Evolutionary conservation across 2,797 vertebrate genomes (phyloP).

Genomic region (Oreochromis grahami): DNA sequence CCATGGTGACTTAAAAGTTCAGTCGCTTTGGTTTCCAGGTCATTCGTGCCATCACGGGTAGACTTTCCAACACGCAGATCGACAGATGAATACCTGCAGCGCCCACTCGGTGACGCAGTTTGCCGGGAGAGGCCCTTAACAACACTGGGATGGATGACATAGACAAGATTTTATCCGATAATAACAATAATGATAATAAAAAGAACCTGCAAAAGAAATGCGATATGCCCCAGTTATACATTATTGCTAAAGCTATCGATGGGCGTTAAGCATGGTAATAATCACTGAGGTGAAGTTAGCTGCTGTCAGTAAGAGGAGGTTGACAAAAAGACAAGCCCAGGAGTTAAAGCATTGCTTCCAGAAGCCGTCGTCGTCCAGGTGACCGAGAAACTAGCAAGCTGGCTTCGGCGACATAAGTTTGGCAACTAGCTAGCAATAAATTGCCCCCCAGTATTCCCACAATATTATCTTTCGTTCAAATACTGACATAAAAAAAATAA

Average conservation of each 20-base stretch:
- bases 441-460: background rate
- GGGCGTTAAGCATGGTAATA: background rate
- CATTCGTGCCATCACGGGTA: slow-evolving; percentile 73
- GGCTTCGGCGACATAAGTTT: slow-evolving; percentile 3
- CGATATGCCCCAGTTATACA: background rate
- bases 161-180: slow-evolving; percentile 45
- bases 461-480: background rate
- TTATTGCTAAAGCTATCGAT: background rate
- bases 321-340: background rate
- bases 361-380: slow-evolving; percentile 1
- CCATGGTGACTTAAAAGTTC: slow-evolving; percentile 67
- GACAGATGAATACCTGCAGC: slow-evolving; percentile 72
- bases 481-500: background rate
- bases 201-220: slow-evolving; percentile 25
- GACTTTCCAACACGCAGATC: slow-evolving; percentile 55
- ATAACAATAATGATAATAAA: background rate
- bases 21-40: slow-evolving; percentile 60
- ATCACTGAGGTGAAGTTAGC: background rate
- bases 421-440: background rate
- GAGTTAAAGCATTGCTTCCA: background rate
- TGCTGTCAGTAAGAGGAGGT: background rate
- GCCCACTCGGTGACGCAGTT: slow-evolving; percentile 79
- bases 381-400: background rate
- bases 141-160: slow-evolving; percentile 44
- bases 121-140: slow-evolving; percentile 61